Evolutionary conservation across 2,113 vertebrate species (phyloP).

Genomic region (Phyllostomus discolor): DNA sequence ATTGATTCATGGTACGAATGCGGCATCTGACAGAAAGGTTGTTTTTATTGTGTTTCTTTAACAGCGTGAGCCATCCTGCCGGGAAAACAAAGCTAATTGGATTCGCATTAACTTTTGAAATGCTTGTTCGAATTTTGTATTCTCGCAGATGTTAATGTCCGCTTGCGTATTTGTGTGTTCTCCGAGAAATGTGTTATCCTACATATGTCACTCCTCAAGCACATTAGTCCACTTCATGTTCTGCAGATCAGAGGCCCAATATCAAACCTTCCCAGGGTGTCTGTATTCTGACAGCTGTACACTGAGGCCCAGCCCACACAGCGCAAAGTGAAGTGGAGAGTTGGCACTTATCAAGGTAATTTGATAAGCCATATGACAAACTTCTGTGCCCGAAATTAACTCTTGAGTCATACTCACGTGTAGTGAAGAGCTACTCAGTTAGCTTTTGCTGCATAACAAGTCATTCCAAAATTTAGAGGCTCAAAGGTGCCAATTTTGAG

Average conservation of each 20-base stretch:
- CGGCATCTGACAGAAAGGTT: neutral
- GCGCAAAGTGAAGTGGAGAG: neutral
- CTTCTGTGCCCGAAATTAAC: neutral
- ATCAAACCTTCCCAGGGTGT: constrained; percentile 65
- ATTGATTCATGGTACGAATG: neutral
- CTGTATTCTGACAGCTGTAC: constrained; percentile 54
- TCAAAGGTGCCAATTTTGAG: neutral
- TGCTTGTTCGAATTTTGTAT: neutral
- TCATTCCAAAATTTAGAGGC: neutral
- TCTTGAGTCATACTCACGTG: neutral
- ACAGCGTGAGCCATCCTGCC: neutral
- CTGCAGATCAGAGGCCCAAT: constrained; percentile 63
- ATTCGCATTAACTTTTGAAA: neutral
- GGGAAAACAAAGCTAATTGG: neutral
- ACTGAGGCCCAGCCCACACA: constrained; percentile 6
- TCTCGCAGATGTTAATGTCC: neutral
- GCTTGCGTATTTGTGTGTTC: constrained; percentile 21
- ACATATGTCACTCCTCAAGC: neutral
- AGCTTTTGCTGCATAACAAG: neutral
- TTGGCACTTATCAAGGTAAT: constrained; percentile 54
- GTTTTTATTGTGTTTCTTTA: neutral
- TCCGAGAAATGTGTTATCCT: neutral
- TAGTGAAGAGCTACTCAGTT: neutral
- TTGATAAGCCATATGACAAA: constrained; percentile 4
- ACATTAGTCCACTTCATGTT: constrained; percentile 60